phyloP scores from a whole-genome alignment of 2,797 vertebrate genomes.

The Choloepus didactylus region DNA sequence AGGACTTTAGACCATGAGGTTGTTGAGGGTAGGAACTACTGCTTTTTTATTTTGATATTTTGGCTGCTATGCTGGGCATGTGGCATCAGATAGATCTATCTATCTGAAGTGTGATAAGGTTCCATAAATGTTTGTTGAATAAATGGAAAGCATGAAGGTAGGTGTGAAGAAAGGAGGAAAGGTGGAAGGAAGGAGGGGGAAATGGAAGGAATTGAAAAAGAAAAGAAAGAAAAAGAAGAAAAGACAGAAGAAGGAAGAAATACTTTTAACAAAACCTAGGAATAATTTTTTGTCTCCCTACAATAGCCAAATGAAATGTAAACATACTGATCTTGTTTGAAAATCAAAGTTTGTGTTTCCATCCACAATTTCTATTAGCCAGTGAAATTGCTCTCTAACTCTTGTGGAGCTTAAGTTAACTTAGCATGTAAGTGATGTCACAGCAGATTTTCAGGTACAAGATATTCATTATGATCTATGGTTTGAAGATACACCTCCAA shows the following conservation, averaged over 20 bases:
- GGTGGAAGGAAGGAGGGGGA: neutral
- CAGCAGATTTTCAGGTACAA: neutral
- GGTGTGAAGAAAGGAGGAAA: neutral
- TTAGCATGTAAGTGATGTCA: neutral
- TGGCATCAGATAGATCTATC: too few relatives aligned
- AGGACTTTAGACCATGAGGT: neutral
- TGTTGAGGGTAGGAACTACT: neutral
- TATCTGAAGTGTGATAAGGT: neutral
- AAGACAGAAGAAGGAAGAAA: neutral
- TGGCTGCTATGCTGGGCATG: neutral
- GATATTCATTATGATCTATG: neutral
- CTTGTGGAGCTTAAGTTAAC: slow-evolving; percentile 18
- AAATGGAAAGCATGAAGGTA: neutral
- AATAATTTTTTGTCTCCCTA: slow-evolving; percentile 27
- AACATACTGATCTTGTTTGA: neutral
- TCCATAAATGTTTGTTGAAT: neutral
- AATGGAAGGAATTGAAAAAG: neutral
- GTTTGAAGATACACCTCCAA: neutral
- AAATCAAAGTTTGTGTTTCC: slow-evolving; percentile 29
- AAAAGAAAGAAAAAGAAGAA: neutral
- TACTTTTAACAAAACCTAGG: slow-evolving; percentile 37
- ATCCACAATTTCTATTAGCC: neutral
- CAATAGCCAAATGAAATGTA: neutral
- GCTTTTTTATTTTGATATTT: neutral
- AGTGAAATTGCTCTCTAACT: slow-evolving; percentile 20